phyloP scores from a whole-genome alignment of 2,113 vertebrate species.

The Xenopus borealis region DNA sequence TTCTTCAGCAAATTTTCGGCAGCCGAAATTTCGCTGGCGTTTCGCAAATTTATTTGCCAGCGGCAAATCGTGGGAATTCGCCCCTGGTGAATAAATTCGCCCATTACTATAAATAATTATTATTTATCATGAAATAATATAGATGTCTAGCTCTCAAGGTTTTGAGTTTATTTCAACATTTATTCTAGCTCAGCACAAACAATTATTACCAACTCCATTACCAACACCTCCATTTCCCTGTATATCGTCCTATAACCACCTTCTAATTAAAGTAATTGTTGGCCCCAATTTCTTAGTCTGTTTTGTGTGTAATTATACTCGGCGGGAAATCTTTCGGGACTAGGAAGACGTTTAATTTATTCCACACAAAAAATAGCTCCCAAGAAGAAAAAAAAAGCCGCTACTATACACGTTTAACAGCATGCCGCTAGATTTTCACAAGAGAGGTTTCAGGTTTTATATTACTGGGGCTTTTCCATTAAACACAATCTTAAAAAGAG shows the following conservation, averaged over 20 bases:
- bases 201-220: background rate
- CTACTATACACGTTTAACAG: constrained; percentile 8
- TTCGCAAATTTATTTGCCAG: too few relatives aligned
- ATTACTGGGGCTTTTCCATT: constrained; percentile 1
- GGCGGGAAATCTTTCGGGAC: constrained; percentile 11
- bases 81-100: too few relatives aligned
- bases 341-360: constrained; percentile 28
- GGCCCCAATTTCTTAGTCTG: background rate
- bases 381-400: background rate
- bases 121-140: too few relatives aligned
- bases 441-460: background rate
- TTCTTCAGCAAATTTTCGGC: too few relatives aligned
- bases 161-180: background rate
- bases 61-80: too few relatives aligned
- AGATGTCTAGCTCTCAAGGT: too few relatives aligned
- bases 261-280: constrained; percentile 35
- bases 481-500: constrained; percentile 4
- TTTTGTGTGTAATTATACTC: constrained; percentile 25
- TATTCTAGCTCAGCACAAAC: background rate
- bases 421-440: background rate
- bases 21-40: too few relatives aligned
- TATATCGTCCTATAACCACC: constrained; percentile 10
- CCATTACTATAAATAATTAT: too few relatives aligned
- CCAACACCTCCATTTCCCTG: background rate
- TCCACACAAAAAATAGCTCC: constrained; percentile 20